Conservation (phyloP, 2,888 invertebrate species). For the Rhamphomyia laevipes region DNA sequence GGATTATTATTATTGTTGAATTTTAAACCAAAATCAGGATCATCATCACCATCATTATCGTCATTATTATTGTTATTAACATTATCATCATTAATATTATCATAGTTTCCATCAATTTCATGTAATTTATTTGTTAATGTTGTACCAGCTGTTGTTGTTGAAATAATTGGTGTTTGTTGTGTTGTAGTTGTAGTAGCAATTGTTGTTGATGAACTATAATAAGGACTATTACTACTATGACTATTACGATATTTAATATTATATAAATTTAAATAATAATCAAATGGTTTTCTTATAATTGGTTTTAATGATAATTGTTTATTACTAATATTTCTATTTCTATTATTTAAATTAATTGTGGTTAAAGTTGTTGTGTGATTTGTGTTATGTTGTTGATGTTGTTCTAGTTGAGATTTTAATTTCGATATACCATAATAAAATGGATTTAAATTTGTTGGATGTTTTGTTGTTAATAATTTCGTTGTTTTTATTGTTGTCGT, state of each 20-base stretch:
- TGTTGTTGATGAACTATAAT: conserved; percentile 14
- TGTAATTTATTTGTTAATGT: conserved; percentile 2
- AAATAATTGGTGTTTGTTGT: conserved; percentile 7
- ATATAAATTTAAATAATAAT: conserved; percentile 29
- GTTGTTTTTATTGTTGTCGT: conserved; percentile 11
- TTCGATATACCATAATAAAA: conserved; percentile 11
- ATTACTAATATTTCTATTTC: conserved; percentile 11
- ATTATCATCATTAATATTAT: neutral
- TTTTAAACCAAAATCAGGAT: neutral
- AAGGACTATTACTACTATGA: conserved; percentile 14
- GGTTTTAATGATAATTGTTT: conserved; percentile 9
- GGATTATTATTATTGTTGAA: conserved; percentile 12
- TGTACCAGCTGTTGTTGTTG: conserved; percentile 1
- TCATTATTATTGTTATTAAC: neutral
- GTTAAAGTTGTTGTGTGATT: conserved; percentile 27
- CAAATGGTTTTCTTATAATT: conserved; percentile 30
- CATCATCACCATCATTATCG: neutral
- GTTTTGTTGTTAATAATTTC: conserved; percentile 15
- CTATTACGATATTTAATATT: conserved; percentile 13
- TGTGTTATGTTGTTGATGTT: conserved; percentile 18
- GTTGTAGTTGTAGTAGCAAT: conserved; percentile 13
- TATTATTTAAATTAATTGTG: conserved; percentile 23
- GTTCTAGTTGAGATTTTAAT: conserved; percentile 18
- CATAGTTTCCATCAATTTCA: neutral
- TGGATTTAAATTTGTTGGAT: conserved; percentile 12